Evolutionary conservation across 92 coral and sea anemone genomes (phyloP).

Genomic region (Chrysogorgia sp.): DNA sequence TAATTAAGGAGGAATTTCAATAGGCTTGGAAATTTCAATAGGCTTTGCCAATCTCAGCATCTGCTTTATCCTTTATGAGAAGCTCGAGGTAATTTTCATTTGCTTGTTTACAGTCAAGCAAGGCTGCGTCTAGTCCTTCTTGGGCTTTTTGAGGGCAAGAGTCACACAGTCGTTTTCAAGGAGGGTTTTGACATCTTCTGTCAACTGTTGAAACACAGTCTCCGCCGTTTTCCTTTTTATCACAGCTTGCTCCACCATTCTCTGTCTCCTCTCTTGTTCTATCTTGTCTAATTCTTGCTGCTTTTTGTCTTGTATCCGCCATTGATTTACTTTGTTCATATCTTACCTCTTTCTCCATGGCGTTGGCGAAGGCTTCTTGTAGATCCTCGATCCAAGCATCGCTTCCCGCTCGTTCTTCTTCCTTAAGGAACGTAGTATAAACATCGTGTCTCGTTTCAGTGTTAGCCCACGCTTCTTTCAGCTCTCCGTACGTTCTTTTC

Average conservation of each 20-base stretch:
- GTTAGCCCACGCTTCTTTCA: conserved; percentile 19
- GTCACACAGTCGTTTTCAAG: no score
- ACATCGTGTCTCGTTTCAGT: conserved; percentile 33
- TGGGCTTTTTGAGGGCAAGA: no score
- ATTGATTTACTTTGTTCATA: conserved; percentile 39
- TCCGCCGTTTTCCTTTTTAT: not conserved
- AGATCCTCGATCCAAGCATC: no score
- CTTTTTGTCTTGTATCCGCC: conserved; percentile 33
- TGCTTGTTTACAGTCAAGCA: no score
- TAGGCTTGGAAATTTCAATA: conserved; percentile 58
- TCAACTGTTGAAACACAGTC: conserved; percentile 1
- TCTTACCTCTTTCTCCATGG: conserved; percentile 49
- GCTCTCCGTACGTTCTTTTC: conserved; percentile 21
- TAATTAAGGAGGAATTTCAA: conserved; percentile 56
- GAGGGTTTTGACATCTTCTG: conserved; percentile 39
- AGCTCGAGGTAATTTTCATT: no score
- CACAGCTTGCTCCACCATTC: no score
- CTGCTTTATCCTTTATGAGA: no score
- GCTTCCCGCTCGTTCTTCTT: no score
- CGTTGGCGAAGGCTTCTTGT: conserved; percentile 41
- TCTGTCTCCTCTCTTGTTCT: no score
- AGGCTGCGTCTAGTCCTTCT: no score
- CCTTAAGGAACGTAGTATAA: conserved; percentile 15
- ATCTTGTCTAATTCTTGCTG: no score
- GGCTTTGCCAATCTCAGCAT: conserved; percentile 51